A percentile compares a stretch with the other conserved stretches of the same genome.
Conservation (phyloP, 2,113 vertebrate species). For the Lepus timidus region DNA sequence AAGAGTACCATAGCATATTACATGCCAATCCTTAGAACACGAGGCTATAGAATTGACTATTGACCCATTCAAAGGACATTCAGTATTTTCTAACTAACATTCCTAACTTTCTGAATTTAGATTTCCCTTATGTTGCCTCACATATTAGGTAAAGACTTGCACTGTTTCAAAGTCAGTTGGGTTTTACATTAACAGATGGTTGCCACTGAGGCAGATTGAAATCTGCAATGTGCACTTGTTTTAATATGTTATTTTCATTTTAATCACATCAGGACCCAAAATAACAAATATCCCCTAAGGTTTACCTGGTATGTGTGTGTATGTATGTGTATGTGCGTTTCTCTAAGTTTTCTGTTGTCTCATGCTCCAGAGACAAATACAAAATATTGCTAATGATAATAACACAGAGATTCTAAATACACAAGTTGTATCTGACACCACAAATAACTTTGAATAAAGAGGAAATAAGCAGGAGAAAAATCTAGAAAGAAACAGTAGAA, state of each 20-base stretch:
- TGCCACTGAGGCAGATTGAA: slow-evolving; percentile 36
- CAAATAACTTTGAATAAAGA: neutral
- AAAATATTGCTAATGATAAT: slow-evolving; percentile 30
- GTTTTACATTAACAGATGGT: slow-evolving; percentile 61
- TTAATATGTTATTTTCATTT: slow-evolving; percentile 54
- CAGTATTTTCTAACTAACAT: neutral
- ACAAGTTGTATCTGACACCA: neutral
- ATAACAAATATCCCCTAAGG: neutral
- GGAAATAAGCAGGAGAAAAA: neutral
- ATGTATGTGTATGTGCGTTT: neutral
- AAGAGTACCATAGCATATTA: neutral
- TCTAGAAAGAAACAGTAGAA: neutral
- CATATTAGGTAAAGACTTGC: neutral
- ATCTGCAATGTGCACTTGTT: slow-evolving; percentile 22
- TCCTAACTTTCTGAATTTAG: neutral
- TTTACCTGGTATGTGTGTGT: neutral
- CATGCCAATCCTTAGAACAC: neutral
- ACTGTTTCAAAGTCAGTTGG: neutral
- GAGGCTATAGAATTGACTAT: neutral
- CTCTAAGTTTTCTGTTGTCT: neutral
- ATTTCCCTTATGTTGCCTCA: neutral
- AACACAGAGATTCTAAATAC: neutral
- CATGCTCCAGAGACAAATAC: neutral
- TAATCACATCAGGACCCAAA: neutral
- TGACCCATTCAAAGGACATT: slow-evolving; percentile 1